A percentile compares a stretch with the other conserved stretches of the same genome.
These are phyloP conservation scores for Megaceryle alcyon DNA, from an alignment of 2,797 vertebrate species.

Conservation along the genomic window DNA sequence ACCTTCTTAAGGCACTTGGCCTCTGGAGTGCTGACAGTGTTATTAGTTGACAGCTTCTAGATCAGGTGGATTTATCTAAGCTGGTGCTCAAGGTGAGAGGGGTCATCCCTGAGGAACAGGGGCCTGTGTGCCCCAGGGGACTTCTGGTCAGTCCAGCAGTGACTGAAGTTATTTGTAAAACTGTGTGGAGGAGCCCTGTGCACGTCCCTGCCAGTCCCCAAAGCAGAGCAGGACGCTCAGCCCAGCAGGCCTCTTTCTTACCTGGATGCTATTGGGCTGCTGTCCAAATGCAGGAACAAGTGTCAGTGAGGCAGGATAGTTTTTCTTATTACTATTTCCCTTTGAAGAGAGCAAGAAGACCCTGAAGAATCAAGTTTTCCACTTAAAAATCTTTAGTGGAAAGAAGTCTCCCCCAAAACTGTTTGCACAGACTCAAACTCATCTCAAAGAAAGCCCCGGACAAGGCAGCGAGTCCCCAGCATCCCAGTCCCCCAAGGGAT, in stretches of 20 bases:
- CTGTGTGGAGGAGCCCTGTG: neutral
- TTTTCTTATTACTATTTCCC: neutral
- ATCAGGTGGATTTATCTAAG: neutral
- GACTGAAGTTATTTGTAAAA: neutral
- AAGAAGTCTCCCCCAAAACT: neutral
- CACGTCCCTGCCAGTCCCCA: neutral
- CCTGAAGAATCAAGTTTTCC: neutral
- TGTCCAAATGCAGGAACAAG: neutral
- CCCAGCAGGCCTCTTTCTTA: neutral
- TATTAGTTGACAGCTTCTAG: neutral
- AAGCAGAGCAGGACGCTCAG: neutral
- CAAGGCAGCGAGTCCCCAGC: neutral
- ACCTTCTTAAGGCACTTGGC: neutral
- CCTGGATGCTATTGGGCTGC: neutral
- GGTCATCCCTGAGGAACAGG: neutral
- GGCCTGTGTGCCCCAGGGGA: rapidly evolving
- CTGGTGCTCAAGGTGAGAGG: neutral
- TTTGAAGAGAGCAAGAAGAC: neutral
- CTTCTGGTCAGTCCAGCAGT: neutral
- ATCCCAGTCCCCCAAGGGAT: rapidly evolving
- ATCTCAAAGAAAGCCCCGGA: neutral
- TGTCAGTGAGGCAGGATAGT: neutral
- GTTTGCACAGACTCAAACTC: neutral
- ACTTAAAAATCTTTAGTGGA: neutral
- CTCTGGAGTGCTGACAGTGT: neutral